phyloP scores from a whole-genome alignment of 2,888 invertebrate species.

The Trimorus sp. region DNA sequence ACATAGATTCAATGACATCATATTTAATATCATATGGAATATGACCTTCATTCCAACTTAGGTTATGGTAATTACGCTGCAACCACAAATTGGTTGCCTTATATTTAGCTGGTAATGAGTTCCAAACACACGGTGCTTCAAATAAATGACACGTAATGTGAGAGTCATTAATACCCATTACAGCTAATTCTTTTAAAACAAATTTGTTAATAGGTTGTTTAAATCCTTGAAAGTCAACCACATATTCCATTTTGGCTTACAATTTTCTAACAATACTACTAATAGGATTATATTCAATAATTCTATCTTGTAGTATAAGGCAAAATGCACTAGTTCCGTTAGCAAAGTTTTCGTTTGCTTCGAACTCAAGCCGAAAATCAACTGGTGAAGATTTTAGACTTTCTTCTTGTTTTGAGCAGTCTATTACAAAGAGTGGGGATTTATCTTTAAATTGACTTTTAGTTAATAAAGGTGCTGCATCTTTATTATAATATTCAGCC shows the following conservation, averaged over 20 bases:
- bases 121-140: constrained; percentile 25
- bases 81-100: constrained; percentile 33
- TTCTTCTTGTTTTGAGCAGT: too few relatives aligned
- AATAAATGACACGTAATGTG: constrained; percentile 13
- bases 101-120: constrained; percentile 29
- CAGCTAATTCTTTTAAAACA: too few relatives aligned
- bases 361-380: background rate
- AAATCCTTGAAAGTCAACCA: too few relatives aligned
- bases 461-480: constrained; percentile 1
- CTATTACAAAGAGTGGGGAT: too few relatives aligned
- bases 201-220: too few relatives aligned
- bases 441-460: constrained; percentile 10
- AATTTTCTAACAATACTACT: constrained; percentile 13
- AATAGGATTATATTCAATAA: background rate
- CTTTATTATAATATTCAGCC: constrained; percentile 19
- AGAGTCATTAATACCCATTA: background rate
- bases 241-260: too few relatives aligned
- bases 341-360: constrained; percentile 1
- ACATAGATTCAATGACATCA: too few relatives aligned
- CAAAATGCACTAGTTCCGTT: constrained; percentile 1
- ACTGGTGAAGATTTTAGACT: constrained; percentile 1
- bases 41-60: too few relatives aligned
- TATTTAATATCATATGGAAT: too few relatives aligned
- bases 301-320: constrained; percentile 6
- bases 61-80: constrained; percentile 30